Evolutionary conservation across 1,140 invertebrate genomes (phyloP), one percentile per base, ranked within the genome.

Genomic region (Sycobia sp.): DNA sequence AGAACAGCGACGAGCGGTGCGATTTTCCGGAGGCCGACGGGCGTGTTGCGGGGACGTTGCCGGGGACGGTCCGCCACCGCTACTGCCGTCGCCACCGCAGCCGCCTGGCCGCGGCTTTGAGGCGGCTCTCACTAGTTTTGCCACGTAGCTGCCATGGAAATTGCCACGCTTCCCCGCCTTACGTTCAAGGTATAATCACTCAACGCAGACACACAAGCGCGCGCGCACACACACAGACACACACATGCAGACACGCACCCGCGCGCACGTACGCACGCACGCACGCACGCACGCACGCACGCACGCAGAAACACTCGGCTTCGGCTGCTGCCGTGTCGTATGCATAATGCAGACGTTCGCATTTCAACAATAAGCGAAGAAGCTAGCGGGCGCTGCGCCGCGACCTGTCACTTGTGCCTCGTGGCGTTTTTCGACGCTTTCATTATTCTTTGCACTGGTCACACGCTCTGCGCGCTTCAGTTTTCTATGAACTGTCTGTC

Each of bases 171-270:
- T 87, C 85, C 77, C 86, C 86, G 78, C 86, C 86, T 76, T 88
- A 88, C 84, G 84, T 85, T 75, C 82, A 86, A 88, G 87, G 87
- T 89, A 88, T 81, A 56, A n/a, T n/a, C n/a, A n/a, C n/a, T n/a
- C n/a, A n/a, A n/a, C n/a, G n/a, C n/a, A n/a, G n/a, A n/a, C n/a
- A n/a, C n/a, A n/a, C n/a, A n/a, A n/a, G n/a, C n/a, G n/a, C n/a
- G n/a, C 44, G 16, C 51, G 16, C 51, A 53, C 29, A 34, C 29
- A 47, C 23, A 25, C 22, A 27, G 13, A 13, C 25, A 23, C 29
- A 11, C 7, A 11, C 27, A 34, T 18, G 1, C 25, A 16, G 0
- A 51, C 20, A 51, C 32, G 3, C 44, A n/a, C 3, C 13, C 39
- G 20, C 3, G 14, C 3, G 0, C 1, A 38, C 5, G 11, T n/a